Evolutionary conservation across 1,140 invertebrate species (phyloP).

Genomic region (Homalodisca vitripennis): DNA sequence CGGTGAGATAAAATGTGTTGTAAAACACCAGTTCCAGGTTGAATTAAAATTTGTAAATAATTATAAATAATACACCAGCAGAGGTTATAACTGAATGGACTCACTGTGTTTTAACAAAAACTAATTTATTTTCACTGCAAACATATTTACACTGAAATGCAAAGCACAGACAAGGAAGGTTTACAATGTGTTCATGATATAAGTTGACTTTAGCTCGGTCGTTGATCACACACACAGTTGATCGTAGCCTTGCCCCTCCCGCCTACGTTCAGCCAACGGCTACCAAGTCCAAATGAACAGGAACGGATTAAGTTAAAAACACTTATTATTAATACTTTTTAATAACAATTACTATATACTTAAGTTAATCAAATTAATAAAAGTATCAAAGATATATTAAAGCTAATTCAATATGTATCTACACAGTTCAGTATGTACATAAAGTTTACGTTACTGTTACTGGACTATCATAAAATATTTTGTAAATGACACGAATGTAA

Average conservation of each 20-base stretch:
- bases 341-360: slow-evolving; percentile 23
- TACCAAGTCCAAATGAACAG: neutral
- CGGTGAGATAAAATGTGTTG: too few relatives aligned
- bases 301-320: slow-evolving; percentile 14
- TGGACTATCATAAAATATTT: slow-evolving; percentile 22
- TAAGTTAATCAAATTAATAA: slow-evolving; percentile 23
- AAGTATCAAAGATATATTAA: slow-evolving; percentile 27
- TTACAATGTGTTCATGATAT: neutral
- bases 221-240: too few relatives aligned
- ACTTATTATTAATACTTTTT: neutral
- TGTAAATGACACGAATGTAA: slow-evolving; percentile 10
- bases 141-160: slow-evolving; percentile 20
- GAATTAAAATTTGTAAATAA: too few relatives aligned
- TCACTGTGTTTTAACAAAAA: neutral
- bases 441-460: neutral
- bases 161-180: slow-evolving; percentile 17
- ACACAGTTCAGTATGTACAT: slow-evolving; percentile 22
- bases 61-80: neutral
- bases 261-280: too few relatives aligned
- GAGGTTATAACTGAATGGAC: neutral
- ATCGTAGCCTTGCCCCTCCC: too few relatives aligned
- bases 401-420: slow-evolving; percentile 22
- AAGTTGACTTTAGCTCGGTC: too few relatives aligned
- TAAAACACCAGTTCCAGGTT: too few relatives aligned
- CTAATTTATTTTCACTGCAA: slow-evolving; percentile 9